phyloP scores from a whole-genome alignment of 1,140 invertebrate genomes.

The Protaetia brevitarsis region DNA sequence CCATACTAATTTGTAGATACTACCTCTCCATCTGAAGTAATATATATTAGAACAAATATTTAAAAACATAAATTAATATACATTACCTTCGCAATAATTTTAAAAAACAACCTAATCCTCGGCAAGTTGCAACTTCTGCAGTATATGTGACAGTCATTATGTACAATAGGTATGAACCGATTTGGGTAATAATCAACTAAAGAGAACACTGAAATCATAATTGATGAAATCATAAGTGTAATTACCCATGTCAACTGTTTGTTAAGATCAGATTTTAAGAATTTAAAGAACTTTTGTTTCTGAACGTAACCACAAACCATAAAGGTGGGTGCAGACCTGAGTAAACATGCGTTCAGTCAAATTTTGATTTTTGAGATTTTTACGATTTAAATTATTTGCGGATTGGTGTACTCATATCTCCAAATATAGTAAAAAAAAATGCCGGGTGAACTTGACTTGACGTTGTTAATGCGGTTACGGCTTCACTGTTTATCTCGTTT shows the following conservation, averaged over 20 bases:
- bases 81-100: constrained; percentile 62
- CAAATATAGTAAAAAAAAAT: too few species aligned
- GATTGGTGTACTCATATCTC: too few species aligned
- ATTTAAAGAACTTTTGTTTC: too few species aligned
- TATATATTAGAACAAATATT: background rate
- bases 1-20: constrained; percentile 73
- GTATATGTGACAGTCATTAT: constrained; percentile 86
- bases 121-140: constrained; percentile 81
- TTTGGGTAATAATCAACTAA: background rate
- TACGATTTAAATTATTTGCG: too few species aligned
- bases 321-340: too few species aligned
- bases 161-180: background rate
- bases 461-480: too few species aligned
- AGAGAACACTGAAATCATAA: background rate
- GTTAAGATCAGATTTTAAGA: too few species aligned
- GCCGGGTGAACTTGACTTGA: too few species aligned
- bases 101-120: constrained; percentile 79
- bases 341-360: too few species aligned
- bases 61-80: background rate
- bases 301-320: too few species aligned
- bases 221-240: background rate
- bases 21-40: constrained; percentile 66
- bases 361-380: too few species aligned
- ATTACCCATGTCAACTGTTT: constrained; percentile 12
- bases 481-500: too few species aligned